Conservation (phyloP, 2,113 vertebrate species). For the Saguinus midas region DNA sequence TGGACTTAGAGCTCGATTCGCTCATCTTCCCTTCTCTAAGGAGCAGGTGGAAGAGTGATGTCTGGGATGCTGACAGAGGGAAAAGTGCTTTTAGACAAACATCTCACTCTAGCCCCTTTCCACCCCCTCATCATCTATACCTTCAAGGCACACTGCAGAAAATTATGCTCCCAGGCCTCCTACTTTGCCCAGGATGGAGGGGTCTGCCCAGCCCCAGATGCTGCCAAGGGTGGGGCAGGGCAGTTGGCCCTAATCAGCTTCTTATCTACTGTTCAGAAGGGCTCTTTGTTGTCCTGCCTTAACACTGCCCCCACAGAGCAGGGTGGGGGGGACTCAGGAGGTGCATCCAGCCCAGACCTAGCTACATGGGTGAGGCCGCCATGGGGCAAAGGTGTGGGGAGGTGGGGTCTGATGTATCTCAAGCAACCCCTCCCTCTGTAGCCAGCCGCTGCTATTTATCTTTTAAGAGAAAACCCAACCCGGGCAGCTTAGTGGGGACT, state of each 20-base stretch:
- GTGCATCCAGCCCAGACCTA: neutral
- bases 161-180: neutral
- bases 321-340: neutral
- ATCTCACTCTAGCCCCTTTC: neutral
- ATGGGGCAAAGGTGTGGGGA: neutral
- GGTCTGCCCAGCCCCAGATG: neutral
- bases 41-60: neutral
- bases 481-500: neutral
- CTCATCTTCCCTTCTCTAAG: slow-evolving; percentile 88
- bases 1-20: slow-evolving; percentile 90
- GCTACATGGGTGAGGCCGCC: neutral
- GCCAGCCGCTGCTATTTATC: neutral
- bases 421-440: neutral
- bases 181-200: too few species aligned
- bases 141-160: neutral
- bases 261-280: slow-evolving; percentile 54
- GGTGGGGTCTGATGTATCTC: neutral
- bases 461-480: neutral
- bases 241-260: slow-evolving; percentile 49
- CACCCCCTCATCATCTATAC: too few species aligned
- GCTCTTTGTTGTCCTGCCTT: slow-evolving; percentile 35
- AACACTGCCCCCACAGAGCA: neutral
- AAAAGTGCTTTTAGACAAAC: neutral
- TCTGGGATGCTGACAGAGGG: slow-evolving; percentile 19
- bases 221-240: neutral